Evolutionary conservation across 2,113 vertebrate genomes (phyloP), one percentile per base, ranked within the genome.

Genomic region (Cariama cristata): DNA sequence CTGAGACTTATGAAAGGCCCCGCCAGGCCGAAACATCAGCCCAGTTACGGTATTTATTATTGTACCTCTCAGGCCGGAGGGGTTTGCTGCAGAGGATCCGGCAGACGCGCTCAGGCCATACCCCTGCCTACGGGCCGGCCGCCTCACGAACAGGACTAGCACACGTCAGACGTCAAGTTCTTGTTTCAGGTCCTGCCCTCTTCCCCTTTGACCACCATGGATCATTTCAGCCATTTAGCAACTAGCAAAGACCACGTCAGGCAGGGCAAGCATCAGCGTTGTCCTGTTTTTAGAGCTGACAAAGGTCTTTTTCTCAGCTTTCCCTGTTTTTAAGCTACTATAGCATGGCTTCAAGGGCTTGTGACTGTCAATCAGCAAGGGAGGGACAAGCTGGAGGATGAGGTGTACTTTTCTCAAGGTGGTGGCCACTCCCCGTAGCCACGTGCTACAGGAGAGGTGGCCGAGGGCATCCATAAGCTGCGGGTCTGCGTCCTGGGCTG

Each of bases 51-150:
- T 59, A 85, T 96, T 95, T 92, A 24, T 96, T 94, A 93, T 89
- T 86, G 75, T 64, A 95, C 92, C 89, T 95, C 89, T 87, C 73
- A 95, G 80, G 85, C 88, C 92, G 95, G 88, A 86, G 93, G 69
- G 47, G 72, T 75, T 96, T 73, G 75, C 55, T 90, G 68, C 79
- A 93, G 88, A 72, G 74, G 80, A 79, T 87, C n/a, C 60, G 59
- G 44, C 71, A 67, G 71, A 60, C 67, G 1, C 63, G 87, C 83
- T 91, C 28, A 2, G 90, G 42, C 96, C 82, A 55, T 69, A 88
- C 82, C 77, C 52, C 85, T 86, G 91, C 94, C 71, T 69, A 15
- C 33, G 49, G 85, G 60, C 69, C 49, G 94, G 68, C 68, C 4
- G 2, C 69, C 86, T 76, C 28, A 38, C 5, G 4, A 90, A 38